These are phyloP conservation scores for Saguinus midas DNA, from an alignment of 2,113 vertebrate species.

Conservation along the genomic window DNA sequence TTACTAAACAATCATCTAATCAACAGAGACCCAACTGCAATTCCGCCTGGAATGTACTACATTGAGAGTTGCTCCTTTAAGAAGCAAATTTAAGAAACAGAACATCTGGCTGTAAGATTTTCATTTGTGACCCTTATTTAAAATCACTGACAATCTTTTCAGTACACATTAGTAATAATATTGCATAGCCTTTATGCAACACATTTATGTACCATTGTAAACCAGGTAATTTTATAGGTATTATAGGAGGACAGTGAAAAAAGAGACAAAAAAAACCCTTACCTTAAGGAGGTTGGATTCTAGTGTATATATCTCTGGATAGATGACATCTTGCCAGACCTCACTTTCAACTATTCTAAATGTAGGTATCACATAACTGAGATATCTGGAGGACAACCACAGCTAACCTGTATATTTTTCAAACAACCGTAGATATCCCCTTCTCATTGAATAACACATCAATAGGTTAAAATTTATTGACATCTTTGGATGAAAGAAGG, in stretches of 20 bases:
- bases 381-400: not conserved
- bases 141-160: not conserved
- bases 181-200: not conserved
- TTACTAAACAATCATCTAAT: not conserved
- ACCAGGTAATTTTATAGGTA: not conserved
- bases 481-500: not conserved
- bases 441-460: not conserved
- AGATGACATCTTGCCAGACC: not conserved
- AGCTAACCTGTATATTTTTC: not conserved
- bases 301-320: not conserved
- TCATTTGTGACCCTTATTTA: not conserved
- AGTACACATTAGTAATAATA: not conserved
- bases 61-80: not conserved
- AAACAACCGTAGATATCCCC: not conserved
- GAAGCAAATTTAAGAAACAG: not conserved
- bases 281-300: not conserved
- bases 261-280: too few species aligned
- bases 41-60: not conserved
- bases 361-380: not conserved
- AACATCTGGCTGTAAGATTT: not conserved
- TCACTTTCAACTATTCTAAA: not conserved
- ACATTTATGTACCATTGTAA: not conserved
- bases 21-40: not conserved
- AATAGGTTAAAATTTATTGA: not conserved
- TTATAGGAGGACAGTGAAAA: not conserved